Percentiles rank a stretch among this genome's conserved stretches.
phyloP scores from a whole-genome alignment of 2,888 invertebrate species.

The Steinernema hermaphroditum region DNA sequence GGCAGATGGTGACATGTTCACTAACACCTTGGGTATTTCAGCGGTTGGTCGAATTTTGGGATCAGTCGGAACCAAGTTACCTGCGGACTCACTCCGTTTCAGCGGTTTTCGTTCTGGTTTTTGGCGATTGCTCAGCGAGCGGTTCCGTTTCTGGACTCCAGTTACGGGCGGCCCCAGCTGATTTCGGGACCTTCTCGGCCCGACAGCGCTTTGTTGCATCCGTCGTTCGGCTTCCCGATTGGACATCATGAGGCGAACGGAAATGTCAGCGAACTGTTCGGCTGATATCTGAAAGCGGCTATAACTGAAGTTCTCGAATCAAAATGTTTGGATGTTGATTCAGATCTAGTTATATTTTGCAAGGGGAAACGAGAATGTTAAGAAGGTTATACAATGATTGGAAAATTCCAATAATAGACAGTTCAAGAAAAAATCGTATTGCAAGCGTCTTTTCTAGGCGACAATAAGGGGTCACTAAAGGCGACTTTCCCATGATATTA shows the following conservation, averaged over 20 bases:
- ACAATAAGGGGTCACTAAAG: too few relatives aligned
- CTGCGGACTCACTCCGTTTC: slow-evolving; percentile 41
- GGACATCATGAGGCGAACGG: slow-evolving; percentile 38
- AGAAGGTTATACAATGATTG: too few relatives aligned
- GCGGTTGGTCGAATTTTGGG: slow-evolving; percentile 33
- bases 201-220: slow-evolving; percentile 40
- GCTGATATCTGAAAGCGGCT: slow-evolving; percentile 2
- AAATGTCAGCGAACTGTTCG: slow-evolving; percentile 37
- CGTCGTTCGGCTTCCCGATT: slow-evolving; percentile 38
- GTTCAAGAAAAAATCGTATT: too few relatives aligned
- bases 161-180: slow-evolving; percentile 7
- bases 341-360: too few relatives aligned
- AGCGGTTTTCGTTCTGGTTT: neutral
- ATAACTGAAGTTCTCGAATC: too few relatives aligned
- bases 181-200: slow-evolving; percentile 32
- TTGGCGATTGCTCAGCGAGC: slow-evolving; percentile 35
- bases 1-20: neutral
- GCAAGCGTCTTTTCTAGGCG: too few relatives aligned
- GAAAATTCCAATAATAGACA: too few relatives aligned
- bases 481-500: too few relatives aligned
- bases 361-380: too few relatives aligned
- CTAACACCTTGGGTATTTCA: slow-evolving; percentile 15
- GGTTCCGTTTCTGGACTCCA: slow-evolving; percentile 29
- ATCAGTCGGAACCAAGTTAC: slow-evolving; percentile 40
- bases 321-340: too few relatives aligned